Base-by-base conservation (phyloP, 2,113 vertebrate species). In the Gnathonemus longibarbis region DNA sequence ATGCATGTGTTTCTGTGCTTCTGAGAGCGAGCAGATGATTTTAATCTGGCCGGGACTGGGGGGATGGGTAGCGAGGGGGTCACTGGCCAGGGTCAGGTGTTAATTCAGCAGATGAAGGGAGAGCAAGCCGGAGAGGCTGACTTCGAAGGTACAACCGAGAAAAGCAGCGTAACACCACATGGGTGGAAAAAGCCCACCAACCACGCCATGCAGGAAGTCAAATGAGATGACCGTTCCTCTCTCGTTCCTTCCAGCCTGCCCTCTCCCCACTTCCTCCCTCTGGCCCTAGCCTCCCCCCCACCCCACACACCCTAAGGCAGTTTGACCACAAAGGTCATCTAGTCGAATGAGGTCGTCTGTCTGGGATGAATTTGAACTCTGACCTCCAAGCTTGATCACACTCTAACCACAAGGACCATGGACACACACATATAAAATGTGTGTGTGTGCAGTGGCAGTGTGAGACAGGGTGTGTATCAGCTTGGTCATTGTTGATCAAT, bases 361-460 rank as follows among this genome's bases (percentile, higher is more conserved):
- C 94, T 96, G 94, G 94, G 94, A 95, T 96, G 95, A 94, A 94
- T 93, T 92, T 94, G 95, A 95, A 90, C 96, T 94, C 58, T 95
- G 94, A 95, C 95, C 94, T 92, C 21, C 49, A 91, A 85, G 92
- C 94, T 95, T 95, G 94, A 96, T 96, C 91, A 94, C 94, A 94
- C 94, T 94, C 95, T 93, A 95, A 95, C 94, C 95, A 95, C 94
- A 95, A 93, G 92, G 92, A 91, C 89, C 70, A 24, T 89, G 83
- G 77, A 89, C 80, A 86, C 53, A 35, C 92, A 94, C 93, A 95
- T 93, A 94, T 92, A 92, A 92, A 93, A 91, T 45, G 3, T 70
- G 24, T 39, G 87, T 70, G 84, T 88, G 74, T 31, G 6, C 50
- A 21, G 17, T 58, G 24, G 35, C 49, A 92, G 94, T 94, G 94